A percentile compares a stretch with the other conserved stretches of the same genome.
Conservation (phyloP, 1,140 invertebrate genomes). For the Drosophila equinoxialis region DNA sequence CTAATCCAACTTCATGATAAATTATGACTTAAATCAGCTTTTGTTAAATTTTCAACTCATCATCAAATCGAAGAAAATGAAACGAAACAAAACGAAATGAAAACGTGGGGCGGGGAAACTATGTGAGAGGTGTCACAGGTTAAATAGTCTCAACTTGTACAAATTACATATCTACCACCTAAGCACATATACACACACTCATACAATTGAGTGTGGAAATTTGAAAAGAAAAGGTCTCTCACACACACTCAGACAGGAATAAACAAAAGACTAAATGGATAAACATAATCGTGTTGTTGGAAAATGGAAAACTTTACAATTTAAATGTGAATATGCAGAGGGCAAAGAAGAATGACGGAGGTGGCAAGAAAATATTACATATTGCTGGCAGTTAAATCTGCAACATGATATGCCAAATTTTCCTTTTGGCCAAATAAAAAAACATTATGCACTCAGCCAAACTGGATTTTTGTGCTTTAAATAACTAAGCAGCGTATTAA, state of each 20-base stretch:
- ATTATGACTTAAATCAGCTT: slow-evolving; percentile 82
- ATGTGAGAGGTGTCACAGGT: slow-evolving; percentile 51
- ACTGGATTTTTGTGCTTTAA: too few relatives aligned
- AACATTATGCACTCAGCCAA: slow-evolving; percentile 19
- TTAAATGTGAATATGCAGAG: slow-evolving; percentile 40
- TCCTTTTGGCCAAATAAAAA: slow-evolving; percentile 30
- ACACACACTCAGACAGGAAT: slow-evolving; percentile 21
- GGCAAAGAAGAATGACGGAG: neutral
- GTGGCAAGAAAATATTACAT: neutral
- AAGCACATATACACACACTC: slow-evolving; percentile 30
- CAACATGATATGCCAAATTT: slow-evolving; percentile 51
- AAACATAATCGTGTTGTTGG: slow-evolving; percentile 60
- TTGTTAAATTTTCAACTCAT: slow-evolving; percentile 78
- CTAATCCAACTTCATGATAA: slow-evolving; percentile 78
- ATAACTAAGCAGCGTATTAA: too few relatives aligned
- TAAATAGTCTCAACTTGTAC: slow-evolving; percentile 53
- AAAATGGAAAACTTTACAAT: slow-evolving; percentile 44
- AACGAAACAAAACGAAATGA: slow-evolving; percentile 33
- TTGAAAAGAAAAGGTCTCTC: slow-evolving; percentile 56
- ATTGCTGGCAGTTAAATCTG: slow-evolving; percentile 39
- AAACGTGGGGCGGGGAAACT: neutral
- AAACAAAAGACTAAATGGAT: slow-evolving; percentile 58
- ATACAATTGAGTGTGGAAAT: slow-evolving; percentile 17
- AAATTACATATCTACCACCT: slow-evolving; percentile 7
- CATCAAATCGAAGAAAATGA: slow-evolving; percentile 42